A percentile compares a stretch with the other conserved stretches of the same genome.
Conservation (phyloP, 2,888 invertebrate genomes). For the Leptothorax acervorum region DNA sequence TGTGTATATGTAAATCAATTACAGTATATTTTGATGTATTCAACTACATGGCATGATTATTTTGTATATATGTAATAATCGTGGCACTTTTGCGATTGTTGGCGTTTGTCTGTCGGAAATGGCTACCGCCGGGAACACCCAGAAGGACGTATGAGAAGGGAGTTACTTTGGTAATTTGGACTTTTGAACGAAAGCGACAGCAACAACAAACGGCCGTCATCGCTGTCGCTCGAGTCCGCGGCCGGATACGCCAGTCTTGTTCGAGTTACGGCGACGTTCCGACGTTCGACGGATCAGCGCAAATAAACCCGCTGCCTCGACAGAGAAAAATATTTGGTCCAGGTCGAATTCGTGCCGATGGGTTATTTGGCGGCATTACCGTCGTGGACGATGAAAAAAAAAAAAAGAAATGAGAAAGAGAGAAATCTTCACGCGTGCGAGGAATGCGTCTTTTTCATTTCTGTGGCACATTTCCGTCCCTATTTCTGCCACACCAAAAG, state of each 20-base stretch:
- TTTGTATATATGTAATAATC: conserved; percentile 11
- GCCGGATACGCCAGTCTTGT: conserved; percentile 76
- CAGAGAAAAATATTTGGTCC: conserved; percentile 73
- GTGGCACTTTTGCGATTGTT: conserved; percentile 21
- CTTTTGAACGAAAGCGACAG: conserved; percentile 73
- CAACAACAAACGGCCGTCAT: conserved; percentile 76
- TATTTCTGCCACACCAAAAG: neutral
- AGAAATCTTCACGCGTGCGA: conserved; percentile 10
- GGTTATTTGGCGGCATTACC: conserved; percentile 49
- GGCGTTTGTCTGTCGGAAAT: neutral
- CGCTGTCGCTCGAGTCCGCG: conserved; percentile 72
- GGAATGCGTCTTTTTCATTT: neutral
- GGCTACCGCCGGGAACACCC: conserved; percentile 62
- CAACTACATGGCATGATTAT: neutral
- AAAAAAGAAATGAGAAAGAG: neutral
- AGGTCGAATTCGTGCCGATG: conserved; percentile 58
- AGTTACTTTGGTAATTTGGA: conserved; percentile 67
- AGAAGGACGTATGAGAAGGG: conserved; percentile 58
- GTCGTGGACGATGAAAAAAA: neutral
- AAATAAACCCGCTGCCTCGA: conserved; percentile 78
- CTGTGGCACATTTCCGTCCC: neutral
- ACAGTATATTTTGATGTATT: neutral
- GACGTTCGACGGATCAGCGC: conserved; percentile 78
- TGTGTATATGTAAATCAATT: neutral
- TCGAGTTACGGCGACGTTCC: conserved; percentile 70